Conservation (phyloP, 1,140 invertebrate species). For the Aphelenchoides besseyi region DNA sequence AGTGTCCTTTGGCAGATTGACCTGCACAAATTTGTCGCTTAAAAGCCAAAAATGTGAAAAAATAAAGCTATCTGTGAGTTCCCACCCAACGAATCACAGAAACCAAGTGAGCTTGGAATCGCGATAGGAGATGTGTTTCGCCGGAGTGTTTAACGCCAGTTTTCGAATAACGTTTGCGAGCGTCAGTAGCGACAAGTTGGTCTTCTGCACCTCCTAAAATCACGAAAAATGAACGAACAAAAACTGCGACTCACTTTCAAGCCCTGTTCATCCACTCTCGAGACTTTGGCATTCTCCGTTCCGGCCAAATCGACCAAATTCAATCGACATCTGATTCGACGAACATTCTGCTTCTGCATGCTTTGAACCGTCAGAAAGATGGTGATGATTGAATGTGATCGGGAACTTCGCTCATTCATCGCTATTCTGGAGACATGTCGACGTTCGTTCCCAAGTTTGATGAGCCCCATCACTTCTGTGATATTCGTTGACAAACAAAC, state of each 20-base stretch:
- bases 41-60: too few relatives aligned
- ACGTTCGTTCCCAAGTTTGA: constrained; percentile 59
- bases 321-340: constrained; percentile 63
- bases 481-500: not conserved
- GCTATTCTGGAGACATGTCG: too few relatives aligned
- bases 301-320: constrained; percentile 88
- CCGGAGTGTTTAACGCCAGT: constrained; percentile 63
- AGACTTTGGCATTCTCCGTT: constrained; percentile 72
- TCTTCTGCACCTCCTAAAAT: constrained; percentile 63
- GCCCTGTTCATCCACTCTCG: constrained; percentile 38
- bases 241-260: not conserved
- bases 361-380: constrained; percentile 30
- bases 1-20: too few relatives aligned
- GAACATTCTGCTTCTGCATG: not conserved
- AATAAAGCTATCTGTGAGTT: constrained; percentile 91
- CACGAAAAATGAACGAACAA: not conserved
- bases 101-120: constrained; percentile 86
- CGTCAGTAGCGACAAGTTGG: constrained; percentile 81
- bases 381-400: constrained; percentile 65
- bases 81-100: constrained; percentile 78
- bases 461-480: constrained; percentile 45
- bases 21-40: too few relatives aligned
- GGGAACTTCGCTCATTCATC: constrained; percentile 63
- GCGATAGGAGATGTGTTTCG: constrained; percentile 74
- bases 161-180: constrained; percentile 83